Percentiles rank a stretch among this genome's conserved stretches.
Evolutionary conservation across 1,140 invertebrate genomes (phyloP).

Genomic region (Caenorhabditis inopinata): DNA sequence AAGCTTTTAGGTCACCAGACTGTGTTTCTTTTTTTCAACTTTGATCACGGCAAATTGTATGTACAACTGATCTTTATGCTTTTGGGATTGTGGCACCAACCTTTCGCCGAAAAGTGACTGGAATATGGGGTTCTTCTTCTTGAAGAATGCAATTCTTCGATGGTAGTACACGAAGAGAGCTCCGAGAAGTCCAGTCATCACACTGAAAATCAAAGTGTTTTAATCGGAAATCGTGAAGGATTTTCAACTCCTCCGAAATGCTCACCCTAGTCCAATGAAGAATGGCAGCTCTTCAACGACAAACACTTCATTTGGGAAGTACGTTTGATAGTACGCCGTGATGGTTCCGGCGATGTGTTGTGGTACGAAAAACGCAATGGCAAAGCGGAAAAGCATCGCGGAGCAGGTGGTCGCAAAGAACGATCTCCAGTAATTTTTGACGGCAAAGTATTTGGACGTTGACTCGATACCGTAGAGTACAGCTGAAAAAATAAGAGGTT

Average conservation of each 20-base stretch:
- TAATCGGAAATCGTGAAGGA: not conserved
- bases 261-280: slow-evolving; percentile 87
- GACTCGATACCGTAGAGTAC: slow-evolving; percentile 98
- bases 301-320: slow-evolving; percentile 71
- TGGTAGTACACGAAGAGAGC: slow-evolving; percentile 91
- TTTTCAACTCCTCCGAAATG: not conserved
- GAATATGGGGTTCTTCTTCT: slow-evolving; percentile 53
- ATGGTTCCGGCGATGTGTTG: slow-evolving; percentile 65
- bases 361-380: slow-evolving; percentile 63
- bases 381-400: slow-evolving; percentile 86
- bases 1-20: not conserved
- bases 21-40: not conserved
- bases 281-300: slow-evolving; percentile 95
- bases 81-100: too few relatives aligned
- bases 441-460: slow-evolving; percentile 96
- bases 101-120: slow-evolving; percentile 59
- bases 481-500: slow-evolving; percentile 37
- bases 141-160: slow-evolving; percentile 69
- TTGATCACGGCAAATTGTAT: not conserved
- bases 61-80: not conserved
- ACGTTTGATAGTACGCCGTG: slow-evolving; percentile 66
- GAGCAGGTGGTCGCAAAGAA: slow-evolving; percentile 97
- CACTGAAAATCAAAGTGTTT: slow-evolving; percentile 70
- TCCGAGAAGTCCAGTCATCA: slow-evolving; percentile 82
- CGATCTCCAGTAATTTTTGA: slow-evolving; percentile 95